phyloP scores from a whole-genome alignment of 2,888 invertebrate species.

The Heliconius ismenius region DNA sequence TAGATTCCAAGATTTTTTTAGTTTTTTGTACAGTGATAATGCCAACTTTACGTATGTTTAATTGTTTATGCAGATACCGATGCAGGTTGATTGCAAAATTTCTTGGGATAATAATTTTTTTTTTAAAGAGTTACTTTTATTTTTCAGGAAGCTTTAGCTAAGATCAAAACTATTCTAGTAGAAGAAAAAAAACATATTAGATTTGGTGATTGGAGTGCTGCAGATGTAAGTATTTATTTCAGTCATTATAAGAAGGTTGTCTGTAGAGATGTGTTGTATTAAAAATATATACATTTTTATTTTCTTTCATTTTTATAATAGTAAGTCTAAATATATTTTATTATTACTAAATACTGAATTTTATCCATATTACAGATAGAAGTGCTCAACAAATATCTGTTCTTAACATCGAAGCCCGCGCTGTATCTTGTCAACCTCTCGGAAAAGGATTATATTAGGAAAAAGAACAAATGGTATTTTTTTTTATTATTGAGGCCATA shows the following conservation, averaged over 20 bases:
- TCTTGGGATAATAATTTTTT: neutral
- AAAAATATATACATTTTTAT: neutral
- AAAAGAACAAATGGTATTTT: slow-evolving; percentile 96
- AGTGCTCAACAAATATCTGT: slow-evolving; percentile 96
- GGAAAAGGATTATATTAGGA: slow-evolving; percentile 98
- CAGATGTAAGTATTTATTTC: slow-evolving; percentile 86
- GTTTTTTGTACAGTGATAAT: too few relatives aligned
- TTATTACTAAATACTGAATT: neutral
- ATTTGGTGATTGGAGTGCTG: slow-evolving; percentile 95
- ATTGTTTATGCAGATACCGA: neutral
- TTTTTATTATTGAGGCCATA: too few relatives aligned
- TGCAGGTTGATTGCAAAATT: neutral
- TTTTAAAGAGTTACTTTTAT: slow-evolving; percentile 28
- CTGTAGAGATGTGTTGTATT: too few relatives aligned
- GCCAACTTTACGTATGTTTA: neutral
- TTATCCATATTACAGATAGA: slow-evolving; percentile 88
- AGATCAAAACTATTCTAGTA: slow-evolving; percentile 90
- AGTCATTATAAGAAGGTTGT: too few relatives aligned
- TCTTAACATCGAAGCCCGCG: slow-evolving; percentile 98
- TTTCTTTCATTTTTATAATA: neutral
- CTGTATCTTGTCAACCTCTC: slow-evolving; percentile 98
- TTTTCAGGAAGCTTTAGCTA: slow-evolving; percentile 90
- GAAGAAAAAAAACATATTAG: slow-evolving; percentile 96
- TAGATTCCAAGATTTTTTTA: too few relatives aligned
- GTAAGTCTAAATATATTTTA: neutral